Conservation (phyloP, 2,888 invertebrate genomes). For the Colostygia pectinataria region DNA sequence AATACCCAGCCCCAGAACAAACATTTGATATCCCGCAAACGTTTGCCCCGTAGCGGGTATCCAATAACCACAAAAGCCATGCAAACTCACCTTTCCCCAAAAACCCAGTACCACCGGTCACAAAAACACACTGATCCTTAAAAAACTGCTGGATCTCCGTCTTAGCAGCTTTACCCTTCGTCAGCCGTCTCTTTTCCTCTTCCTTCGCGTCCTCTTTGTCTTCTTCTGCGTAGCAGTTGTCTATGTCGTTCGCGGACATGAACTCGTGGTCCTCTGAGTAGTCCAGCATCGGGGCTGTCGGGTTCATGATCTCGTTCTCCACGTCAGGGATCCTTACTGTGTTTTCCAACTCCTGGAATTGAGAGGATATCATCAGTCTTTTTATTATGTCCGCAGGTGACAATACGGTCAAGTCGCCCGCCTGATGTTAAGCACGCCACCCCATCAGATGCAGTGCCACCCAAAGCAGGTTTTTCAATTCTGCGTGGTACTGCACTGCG, state of each 20-base stretch:
- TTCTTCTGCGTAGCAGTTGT: slow-evolving; percentile 75
- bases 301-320: slow-evolving; percentile 71
- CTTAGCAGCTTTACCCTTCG: slow-evolving; percentile 68
- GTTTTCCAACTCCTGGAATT: slow-evolving; percentile 64
- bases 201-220: slow-evolving; percentile 73
- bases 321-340: slow-evolving; percentile 58
- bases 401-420: no score
- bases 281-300: slow-evolving; percentile 69
- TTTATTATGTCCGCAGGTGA: no score
- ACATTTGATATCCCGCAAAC: no score
- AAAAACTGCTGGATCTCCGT: slow-evolving; percentile 71
- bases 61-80: slow-evolving; percentile 19
- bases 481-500: no score
- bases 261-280: slow-evolving; percentile 81
- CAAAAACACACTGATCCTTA: slow-evolving; percentile 71
- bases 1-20: no score
- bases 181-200: slow-evolving; percentile 67
- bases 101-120: slow-evolving; percentile 77
- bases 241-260: slow-evolving; percentile 71
- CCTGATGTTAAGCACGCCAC: no score
- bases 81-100: slow-evolving; percentile 74
- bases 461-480: no score
- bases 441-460: no score
- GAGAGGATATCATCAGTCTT: no score
- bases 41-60: no score